Base-by-base conservation (phyloP, 2,888 invertebrate species). In the Poecilobothrus nobilitatus region DNA sequence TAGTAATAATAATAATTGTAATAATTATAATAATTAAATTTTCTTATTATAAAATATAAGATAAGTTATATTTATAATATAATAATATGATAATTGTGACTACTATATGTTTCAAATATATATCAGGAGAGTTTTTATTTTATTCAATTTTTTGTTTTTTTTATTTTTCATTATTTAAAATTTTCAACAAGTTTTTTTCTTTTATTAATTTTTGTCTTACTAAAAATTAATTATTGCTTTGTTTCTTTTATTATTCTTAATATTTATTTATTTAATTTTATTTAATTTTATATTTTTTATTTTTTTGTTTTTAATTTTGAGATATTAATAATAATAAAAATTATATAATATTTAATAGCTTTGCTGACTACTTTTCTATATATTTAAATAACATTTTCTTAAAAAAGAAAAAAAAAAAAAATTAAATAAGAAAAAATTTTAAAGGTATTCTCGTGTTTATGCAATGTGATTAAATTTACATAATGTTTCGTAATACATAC, bases 291-390 rank as follows among this genome's bases (percentile, higher is more conserved):
- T 53, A 15, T 41, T 41, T 41, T 41, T 41, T 41, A 12, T 41
- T 41, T 41, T 41, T 27, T 41, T 41, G 2, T 41, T 27, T 4
- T 27, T 27, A 27, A 27, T 27, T 27, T 27, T 27, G 27, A 27
- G 27, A 10, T 37, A 37, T 10, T 37, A 7, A 53, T 53, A 53
- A 53, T 53, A 53, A 18, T 18, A 53, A 7, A 10, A 37, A 7
- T 37, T 5, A 53, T 53, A n/a, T 53, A 53, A n/a, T 53, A 53
- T 18, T 53, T 53, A 53, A 53, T 53, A 53, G 53, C 53, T 53
- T 53, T 53, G 53, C 53, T 53, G 53, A 53, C 53, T 53, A 53
- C n/a, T n/a, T 53, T 53, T 53, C 53, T 53, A 53, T 53, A 53
- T 18, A 53, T 18, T 53, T 53, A 53, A 53, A 18, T 53, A 53